These are phyloP conservation scores for Pollenia angustigena DNA, from an alignment of 2,888 invertebrate species.

Conservation along the genomic window DNA sequence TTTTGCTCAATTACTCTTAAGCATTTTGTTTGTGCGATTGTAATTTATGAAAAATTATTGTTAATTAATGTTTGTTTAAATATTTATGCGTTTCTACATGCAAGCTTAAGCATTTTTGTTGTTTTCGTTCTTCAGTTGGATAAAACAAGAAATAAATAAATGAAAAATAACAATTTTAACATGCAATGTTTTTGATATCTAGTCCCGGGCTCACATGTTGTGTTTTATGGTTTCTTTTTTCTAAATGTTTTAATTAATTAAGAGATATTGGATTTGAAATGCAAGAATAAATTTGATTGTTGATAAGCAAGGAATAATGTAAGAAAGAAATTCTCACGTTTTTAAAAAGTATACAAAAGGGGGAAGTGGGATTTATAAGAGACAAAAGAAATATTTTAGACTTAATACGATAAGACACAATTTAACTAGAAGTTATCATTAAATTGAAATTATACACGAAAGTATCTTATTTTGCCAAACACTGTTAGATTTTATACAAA, in stretches of 20 bases:
- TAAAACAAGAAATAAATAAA: neutral
- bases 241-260: conserved; percentile 48
- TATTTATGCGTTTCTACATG: conserved; percentile 67
- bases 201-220: conserved; percentile 7
- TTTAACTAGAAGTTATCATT: too few relatives aligned
- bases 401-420: too few relatives aligned
- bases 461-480: too few relatives aligned
- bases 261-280: conserved; percentile 19
- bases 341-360: neutral
- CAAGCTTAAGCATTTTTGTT: conserved; percentile 46
- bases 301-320: neutral
- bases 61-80: conserved; percentile 68
- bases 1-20: conserved; percentile 13
- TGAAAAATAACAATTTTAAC: conserved; percentile 11
- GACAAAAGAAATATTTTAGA: too few relatives aligned
- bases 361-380: too few relatives aligned
- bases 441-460: too few relatives aligned
- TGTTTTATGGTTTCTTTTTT: conserved; percentile 53
- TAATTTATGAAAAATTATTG: conserved; percentile 37
- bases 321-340: conserved; percentile 29
- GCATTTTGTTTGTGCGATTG: conserved; percentile 6
- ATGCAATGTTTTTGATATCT: conserved; percentile 48
- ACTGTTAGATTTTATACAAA: too few relatives aligned
- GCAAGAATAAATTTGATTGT: neutral
- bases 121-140: neutral